Evolutionary conservation across 2,797 vertebrate species (phyloP).

Genomic region (Diglossa cyanea): DNA sequence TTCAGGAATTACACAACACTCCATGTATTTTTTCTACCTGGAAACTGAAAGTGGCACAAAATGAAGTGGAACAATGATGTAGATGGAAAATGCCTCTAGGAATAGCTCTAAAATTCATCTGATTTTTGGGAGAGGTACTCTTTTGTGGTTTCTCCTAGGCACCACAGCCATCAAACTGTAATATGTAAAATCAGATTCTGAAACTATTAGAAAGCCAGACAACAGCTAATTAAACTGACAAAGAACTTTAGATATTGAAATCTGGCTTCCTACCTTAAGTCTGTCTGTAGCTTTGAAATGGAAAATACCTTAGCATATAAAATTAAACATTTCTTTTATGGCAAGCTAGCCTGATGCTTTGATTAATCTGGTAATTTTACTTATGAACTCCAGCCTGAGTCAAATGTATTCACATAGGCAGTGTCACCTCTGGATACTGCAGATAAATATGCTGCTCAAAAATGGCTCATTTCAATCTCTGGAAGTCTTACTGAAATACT

Average conservation of each 20-base stretch:
- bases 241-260: not conserved
- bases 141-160: not conserved
- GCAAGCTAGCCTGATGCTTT: not conserved
- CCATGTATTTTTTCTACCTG: not conserved
- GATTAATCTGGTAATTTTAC: constrained; percentile 6
- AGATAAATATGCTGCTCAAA: constrained; percentile 78
- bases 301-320: not conserved
- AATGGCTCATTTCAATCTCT: constrained; percentile 81
- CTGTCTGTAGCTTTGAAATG: not conserved
- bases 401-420: constrained; percentile 79
- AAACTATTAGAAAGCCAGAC: not conserved
- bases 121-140: not conserved
- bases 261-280: not conserved
- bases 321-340: not conserved
- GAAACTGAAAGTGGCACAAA: not conserved
- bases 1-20: not conserved
- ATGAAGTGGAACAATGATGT: not conserved
- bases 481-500: constrained; percentile 77
- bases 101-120: not conserved
- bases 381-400: constrained; percentile 83
- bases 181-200: not conserved
- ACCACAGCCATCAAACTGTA: not conserved
- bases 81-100: not conserved
- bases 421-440: constrained; percentile 80
- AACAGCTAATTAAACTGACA: not conserved